phyloP scores from a whole-genome alignment of 2,113 vertebrate genomes.

The Aspiorhynchus laticeps region DNA sequence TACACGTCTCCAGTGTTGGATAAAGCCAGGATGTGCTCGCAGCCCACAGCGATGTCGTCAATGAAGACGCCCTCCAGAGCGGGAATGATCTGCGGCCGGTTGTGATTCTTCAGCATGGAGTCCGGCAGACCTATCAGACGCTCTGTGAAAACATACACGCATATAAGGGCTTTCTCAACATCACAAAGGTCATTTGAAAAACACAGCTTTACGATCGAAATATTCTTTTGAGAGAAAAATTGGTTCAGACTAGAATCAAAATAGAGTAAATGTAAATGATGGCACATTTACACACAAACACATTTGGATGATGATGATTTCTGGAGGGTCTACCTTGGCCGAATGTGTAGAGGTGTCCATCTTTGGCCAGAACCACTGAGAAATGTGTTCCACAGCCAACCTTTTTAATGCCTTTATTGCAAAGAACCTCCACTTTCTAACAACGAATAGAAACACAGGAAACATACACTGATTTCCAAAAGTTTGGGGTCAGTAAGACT shows the following conservation, averaged over 20 bases:
- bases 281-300: background rate
- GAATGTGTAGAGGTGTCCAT: conserved; percentile 81
- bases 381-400: conserved; percentile 80
- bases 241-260: background rate
- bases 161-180: background rate
- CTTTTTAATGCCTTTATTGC: conserved; percentile 80
- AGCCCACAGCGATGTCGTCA: conserved; percentile 78
- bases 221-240: background rate
- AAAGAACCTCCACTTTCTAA: conserved; percentile 80
- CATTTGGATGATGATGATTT: background rate
- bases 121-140: conserved; percentile 80
- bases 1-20: conserved; percentile 78
- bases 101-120: conserved; percentile 79
- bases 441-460: background rate
- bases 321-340: conserved; percentile 74
- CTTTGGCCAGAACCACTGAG: conserved; percentile 75
- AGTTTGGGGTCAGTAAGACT: too few relatives aligned
- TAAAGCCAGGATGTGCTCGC: conserved; percentile 78
- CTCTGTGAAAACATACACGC: conserved; percentile 64
- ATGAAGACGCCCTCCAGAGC: conserved; percentile 77
- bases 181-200: background rate
- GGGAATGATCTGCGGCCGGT: conserved; percentile 77
- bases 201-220: background rate
- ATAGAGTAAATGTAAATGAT: background rate
- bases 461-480: too few relatives aligned